phyloP scores from a whole-genome alignment of 2,888 invertebrate genomes.

The Strigamia crassipes region DNA sequence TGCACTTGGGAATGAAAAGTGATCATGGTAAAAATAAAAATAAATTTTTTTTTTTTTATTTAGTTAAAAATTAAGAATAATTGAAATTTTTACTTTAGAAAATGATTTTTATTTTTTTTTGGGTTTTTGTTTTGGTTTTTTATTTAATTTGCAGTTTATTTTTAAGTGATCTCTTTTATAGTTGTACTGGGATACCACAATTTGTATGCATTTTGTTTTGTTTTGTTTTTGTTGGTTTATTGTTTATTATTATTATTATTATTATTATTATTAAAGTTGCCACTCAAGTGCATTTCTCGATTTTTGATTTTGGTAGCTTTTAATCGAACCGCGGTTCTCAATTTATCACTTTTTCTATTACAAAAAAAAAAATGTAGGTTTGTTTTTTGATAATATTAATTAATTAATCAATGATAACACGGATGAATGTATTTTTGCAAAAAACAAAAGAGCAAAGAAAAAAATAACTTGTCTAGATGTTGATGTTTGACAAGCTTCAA shows the following conservation, averaged over 20 bases:
- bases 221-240: neutral
- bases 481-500: constrained; percentile 43
- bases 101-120: neutral
- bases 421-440: constrained; percentile 42
- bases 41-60: neutral
- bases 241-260: too few species aligned
- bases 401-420: neutral
- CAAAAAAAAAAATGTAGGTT: neutral
- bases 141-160: neutral
- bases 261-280: neutral
- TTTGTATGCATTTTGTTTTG: neutral
- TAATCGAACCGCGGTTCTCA: constrained; percentile 20
- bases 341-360: constrained; percentile 40
- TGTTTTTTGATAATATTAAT: constrained; percentile 39
- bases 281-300: constrained; percentile 23
- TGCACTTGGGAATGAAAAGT: constrained; percentile 26
- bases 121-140: too few species aligned
- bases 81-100: neutral
- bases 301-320: constrained; percentile 12
- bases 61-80: neutral
- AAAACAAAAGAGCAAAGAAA: constrained; percentile 41
- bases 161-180: neutral
- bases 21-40: constrained; percentile 2
- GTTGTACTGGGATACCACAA: neutral
- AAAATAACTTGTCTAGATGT: constrained; percentile 14